Conservation (phyloP, 2,888 invertebrate genomes). For the Deroplatys truncata region DNA sequence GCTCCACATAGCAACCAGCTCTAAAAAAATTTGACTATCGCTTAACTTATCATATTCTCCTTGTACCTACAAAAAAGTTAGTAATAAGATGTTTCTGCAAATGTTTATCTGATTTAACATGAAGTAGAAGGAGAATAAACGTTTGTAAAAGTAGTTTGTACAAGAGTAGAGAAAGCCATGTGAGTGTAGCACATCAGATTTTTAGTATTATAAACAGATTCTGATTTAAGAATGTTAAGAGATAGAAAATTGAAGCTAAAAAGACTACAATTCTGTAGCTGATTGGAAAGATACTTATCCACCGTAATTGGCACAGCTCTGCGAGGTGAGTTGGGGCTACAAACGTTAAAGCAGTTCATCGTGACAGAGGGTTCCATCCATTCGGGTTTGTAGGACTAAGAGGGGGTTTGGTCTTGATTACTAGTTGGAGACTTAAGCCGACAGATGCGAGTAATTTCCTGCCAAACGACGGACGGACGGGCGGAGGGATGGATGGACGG, state of each 20-base stretch:
- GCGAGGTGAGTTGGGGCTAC: not conserved
- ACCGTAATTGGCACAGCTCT: not conserved
- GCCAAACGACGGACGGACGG: conserved; percentile 4
- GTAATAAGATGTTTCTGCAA: too few relatives aligned
- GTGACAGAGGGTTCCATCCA: not conserved
- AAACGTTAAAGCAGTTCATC: not conserved
- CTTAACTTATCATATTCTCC: too few relatives aligned
- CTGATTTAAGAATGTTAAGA: not conserved
- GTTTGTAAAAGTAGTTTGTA: too few relatives aligned
- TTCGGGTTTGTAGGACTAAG: not conserved
- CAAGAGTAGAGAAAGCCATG: too few relatives aligned
- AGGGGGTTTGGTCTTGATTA: conserved; percentile 1
- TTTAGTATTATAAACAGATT: too few relatives aligned
- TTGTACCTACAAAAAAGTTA: too few relatives aligned
- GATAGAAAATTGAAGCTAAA: not conserved
- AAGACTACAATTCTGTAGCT: not conserved
- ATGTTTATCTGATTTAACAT: too few relatives aligned
- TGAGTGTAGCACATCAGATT: too few relatives aligned
- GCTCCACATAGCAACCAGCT: too few relatives aligned
- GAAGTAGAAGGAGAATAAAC: too few relatives aligned
- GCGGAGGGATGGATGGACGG: not conserved
- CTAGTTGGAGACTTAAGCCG: conserved; percentile 16
- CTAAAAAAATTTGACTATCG: too few relatives aligned
- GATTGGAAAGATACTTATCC: not conserved
- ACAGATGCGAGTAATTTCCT: conserved; percentile 18